Conservation (phyloP, 2,888 invertebrate species). For the Thereva nobilitata region DNA sequence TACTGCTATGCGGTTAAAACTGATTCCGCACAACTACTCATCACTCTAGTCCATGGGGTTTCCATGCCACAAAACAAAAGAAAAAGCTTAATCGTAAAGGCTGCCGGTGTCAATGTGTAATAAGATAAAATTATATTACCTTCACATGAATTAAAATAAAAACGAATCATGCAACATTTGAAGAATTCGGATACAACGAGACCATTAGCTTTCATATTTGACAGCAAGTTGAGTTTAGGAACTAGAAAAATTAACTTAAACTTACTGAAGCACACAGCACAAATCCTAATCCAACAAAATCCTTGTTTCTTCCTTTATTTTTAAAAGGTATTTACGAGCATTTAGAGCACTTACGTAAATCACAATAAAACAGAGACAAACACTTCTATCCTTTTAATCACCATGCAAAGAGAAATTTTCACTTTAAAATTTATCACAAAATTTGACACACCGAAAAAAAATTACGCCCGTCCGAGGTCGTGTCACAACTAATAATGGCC, state of each 20-base stretch:
- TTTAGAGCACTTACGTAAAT: constrained; percentile 8
- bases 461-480: constrained; percentile 39
- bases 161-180: background rate
- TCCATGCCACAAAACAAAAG: background rate
- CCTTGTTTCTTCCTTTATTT: too few species aligned
- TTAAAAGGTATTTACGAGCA: background rate
- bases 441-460: constrained; percentile 23
- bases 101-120: constrained; percentile 8
- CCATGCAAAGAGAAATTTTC: constrained; percentile 9
- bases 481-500: constrained; percentile 37
- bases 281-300: too few species aligned
- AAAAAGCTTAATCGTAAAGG: background rate
- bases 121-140: constrained; percentile 3
- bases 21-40: background rate
- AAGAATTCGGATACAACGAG: too few species aligned
- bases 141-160: background rate
- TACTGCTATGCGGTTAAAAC: background rate
- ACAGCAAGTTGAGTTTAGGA: too few species aligned
- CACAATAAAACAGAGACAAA: constrained; percentile 6
- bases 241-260: too few species aligned
- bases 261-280: too few species aligned
- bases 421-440: constrained; percentile 12
- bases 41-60: background rate
- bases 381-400: constrained; percentile 12
- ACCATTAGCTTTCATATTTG: too few species aligned